Evolutionary conservation across 2,797 vertebrate species (phyloP).

Genomic region (Molossus molossus): DNA sequence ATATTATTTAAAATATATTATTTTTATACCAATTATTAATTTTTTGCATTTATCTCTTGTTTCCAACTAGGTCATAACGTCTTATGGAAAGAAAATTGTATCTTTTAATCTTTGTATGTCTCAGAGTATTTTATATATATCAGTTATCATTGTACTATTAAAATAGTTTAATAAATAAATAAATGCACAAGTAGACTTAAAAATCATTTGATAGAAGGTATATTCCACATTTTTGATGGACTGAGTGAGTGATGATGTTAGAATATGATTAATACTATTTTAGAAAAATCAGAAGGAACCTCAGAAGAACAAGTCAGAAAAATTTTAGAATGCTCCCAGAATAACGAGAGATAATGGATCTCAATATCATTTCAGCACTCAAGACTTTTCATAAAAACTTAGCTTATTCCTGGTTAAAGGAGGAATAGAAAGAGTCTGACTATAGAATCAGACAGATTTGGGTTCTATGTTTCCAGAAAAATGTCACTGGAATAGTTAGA

Average conservation of each 20-base stretch:
- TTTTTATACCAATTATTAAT: neutral
- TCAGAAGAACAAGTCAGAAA: neutral
- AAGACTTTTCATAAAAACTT: neutral
- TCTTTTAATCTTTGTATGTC: neutral
- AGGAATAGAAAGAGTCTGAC: neutral
- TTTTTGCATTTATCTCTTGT: neutral
- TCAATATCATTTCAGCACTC: neutral
- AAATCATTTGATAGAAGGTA: neutral
- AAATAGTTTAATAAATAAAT: slow-evolving; percentile 12
- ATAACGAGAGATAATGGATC: neutral
- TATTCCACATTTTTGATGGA: neutral
- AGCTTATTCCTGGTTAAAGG: neutral
- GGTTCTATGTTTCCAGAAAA: neutral
- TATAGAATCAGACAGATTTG: neutral
- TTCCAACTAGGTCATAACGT: slow-evolving; percentile 23
- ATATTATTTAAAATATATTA: neutral
- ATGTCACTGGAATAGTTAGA: neutral
- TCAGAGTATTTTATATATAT: neutral
- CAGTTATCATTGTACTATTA: neutral
- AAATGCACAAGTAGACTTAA: neutral
- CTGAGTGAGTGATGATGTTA: neutral
- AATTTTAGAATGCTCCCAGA: neutral
- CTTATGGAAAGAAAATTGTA: neutral
- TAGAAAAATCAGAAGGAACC: neutral
- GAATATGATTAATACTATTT: neutral